Conservation (phyloP, 2,888 invertebrate species). For the Bombylius discolor region DNA sequence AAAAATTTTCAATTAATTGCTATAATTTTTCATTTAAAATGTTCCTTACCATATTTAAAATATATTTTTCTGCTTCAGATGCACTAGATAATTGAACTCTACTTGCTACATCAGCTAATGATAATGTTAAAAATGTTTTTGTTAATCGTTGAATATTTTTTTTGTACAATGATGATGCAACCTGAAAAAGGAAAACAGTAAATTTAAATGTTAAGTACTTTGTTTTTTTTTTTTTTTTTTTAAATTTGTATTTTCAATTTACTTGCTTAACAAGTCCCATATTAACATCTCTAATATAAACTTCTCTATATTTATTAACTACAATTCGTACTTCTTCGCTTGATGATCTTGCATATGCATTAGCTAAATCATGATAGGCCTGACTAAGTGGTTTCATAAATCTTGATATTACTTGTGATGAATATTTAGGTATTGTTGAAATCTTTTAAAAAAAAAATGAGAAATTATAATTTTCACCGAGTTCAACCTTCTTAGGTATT, state of each 20-base stretch:
- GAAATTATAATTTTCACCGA: neutral
- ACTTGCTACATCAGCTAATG: conserved; percentile 58
- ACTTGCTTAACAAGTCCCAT: conserved; percentile 67
- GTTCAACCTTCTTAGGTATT: no score
- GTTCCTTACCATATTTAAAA: conserved; percentile 75
- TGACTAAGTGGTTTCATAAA: conserved; percentile 74
- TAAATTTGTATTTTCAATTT: conserved; percentile 17
- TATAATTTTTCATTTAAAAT: neutral
- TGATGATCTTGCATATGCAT: conserved; percentile 64
- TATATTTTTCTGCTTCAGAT: conserved; percentile 81
- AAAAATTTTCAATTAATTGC: neutral
- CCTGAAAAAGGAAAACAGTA: conserved; percentile 37
- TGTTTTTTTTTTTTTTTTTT: no score
- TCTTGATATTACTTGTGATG: conserved; percentile 75
- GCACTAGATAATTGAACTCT: conserved; percentile 76
- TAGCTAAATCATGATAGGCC: conserved; percentile 78
- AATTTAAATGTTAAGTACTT: no score
- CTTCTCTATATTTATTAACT: conserved; percentile 67
- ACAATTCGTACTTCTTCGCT: conserved; percentile 54
- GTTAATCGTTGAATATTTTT: conserved; percentile 94
- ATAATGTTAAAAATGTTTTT: conserved; percentile 58
- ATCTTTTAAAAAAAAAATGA: conserved; percentile 30
- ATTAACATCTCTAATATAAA: conserved; percentile 65
- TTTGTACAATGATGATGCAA: conserved; percentile 78
- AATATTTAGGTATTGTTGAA: conserved; percentile 71